A percentile compares a stretch with the other conserved stretches of the same genome.
phyloP scores from a whole-genome alignment of 2,797 vertebrate species.

The Phoebastria nigripes region DNA sequence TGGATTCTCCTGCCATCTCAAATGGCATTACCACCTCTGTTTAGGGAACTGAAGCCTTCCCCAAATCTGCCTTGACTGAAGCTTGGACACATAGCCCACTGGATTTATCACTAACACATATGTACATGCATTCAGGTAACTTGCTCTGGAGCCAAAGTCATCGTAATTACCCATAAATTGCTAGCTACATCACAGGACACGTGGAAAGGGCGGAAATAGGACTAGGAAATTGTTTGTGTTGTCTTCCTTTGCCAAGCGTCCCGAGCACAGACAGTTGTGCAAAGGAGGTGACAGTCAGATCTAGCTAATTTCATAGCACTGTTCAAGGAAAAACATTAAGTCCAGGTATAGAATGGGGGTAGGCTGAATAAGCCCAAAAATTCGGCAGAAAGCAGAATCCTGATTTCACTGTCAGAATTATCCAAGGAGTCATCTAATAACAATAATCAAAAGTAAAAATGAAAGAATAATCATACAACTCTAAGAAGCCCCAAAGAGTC shows the following conservation, averaged over 20 bases:
- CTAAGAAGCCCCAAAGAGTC: neutral
- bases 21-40: neutral
- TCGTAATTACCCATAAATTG: neutral
- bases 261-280: neutral
- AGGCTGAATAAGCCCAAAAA: neutral
- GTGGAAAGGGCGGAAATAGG: neutral
- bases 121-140: neutral
- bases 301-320: neutral
- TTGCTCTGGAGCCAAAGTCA: neutral
- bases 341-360: neutral
- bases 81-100: neutral
- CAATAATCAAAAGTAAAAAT: neutral
- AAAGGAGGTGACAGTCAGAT: neutral
- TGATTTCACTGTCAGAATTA: neutral
- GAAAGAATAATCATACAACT: neutral
- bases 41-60: neutral
- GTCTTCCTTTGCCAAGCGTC: neutral
- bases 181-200: neutral
- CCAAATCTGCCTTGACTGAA: neutral
- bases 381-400: neutral
- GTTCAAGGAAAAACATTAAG: neutral
- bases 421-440: neutral
- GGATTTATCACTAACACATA: neutral
- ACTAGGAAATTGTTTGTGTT: neutral
- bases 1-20: neutral